Evolutionary conservation across 2,113 vertebrate genomes (phyloP).

Genomic region (Hippocampus guttulatus): DNA sequence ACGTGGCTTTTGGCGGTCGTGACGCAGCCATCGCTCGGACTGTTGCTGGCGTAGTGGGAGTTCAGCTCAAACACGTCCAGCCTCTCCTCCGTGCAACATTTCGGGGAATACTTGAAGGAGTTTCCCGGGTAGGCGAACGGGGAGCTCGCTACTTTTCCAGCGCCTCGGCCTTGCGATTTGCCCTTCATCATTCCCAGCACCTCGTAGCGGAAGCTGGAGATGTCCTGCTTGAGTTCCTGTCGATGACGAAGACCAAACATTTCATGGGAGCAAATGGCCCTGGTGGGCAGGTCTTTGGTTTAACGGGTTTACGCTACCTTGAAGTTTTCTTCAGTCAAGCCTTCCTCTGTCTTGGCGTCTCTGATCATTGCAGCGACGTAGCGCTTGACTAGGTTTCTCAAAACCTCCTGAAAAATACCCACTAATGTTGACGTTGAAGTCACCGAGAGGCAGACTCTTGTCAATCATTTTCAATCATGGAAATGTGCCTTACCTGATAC

Average conservation of each 20-base stretch:
- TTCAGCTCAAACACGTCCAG: slow-evolving; percentile 75
- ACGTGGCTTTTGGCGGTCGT: slow-evolving; percentile 47
- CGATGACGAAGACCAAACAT: slow-evolving; percentile 18
- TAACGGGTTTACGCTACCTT: slow-evolving; percentile 74
- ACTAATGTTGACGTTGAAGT: not conserved
- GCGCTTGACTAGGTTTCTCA: slow-evolving; percentile 91
- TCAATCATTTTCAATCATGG: not conserved
- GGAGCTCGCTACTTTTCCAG: slow-evolving; percentile 51
- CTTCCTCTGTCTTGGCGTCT: slow-evolving; percentile 92
- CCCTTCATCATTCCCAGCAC: slow-evolving; percentile 88
- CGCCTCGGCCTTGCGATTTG: slow-evolving; percentile 56
- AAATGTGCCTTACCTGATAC: slow-evolving; percentile 81
- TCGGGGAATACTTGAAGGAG: slow-evolving; percentile 68
- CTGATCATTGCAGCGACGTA: slow-evolving; percentile 98
- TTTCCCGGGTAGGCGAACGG: slow-evolving; percentile 75
- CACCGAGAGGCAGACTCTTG: too few relatives aligned
- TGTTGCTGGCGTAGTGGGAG: slow-evolving; percentile 50
- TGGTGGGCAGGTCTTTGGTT: not conserved
- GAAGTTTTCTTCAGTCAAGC: slow-evolving; percentile 95
- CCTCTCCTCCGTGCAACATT: slow-evolving; percentile 60
- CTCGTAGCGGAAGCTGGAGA: slow-evolving; percentile 97
- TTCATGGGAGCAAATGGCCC: not conserved
- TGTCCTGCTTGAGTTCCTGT: slow-evolving; percentile 97
- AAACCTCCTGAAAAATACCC: slow-evolving; percentile 78
- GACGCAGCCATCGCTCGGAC: slow-evolving; percentile 71